Evolutionary conservation across 2,888 invertebrate genomes (phyloP), one percentile per base, ranked within the genome.

Genomic region (Agrochola lychnidis): DNA sequence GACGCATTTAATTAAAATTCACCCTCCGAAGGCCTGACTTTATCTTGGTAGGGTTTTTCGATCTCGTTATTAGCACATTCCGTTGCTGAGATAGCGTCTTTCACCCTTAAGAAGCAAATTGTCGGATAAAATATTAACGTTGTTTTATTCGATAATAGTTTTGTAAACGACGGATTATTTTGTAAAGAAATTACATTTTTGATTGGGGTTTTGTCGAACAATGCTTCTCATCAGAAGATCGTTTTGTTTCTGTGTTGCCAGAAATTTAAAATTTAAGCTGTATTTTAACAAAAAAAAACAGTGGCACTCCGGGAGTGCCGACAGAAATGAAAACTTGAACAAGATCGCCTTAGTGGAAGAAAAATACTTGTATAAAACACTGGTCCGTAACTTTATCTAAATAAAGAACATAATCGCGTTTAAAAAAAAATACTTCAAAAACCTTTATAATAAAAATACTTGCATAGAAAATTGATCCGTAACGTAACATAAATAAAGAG

Each of bases 1-100:
- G 93, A 93, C 93, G 94, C 94, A 94, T 96, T 96, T 96, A 96
- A 96, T 96, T 96, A 96, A 96, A 96, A 95, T 95, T 94, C 95
- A 94, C 95, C 96, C 96, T 93, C 92, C 90, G 82, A 83, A 89
- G 82, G 87, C 89, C 90, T 88, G 91, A 91, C 93, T 93, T 93
- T 94, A 93, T 94, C 94, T 93, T 92, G 88, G 90, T 91, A 89
- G 93, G 93, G 93, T 93, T 94, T 94, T 92, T 91, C 93, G 94
- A 93, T 92, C 94, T 93, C 92, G 94, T 95, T 96, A 96, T 96
- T 96, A 95, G 94, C 94, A 92, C 95, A 95, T 95, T 94, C 93
- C 91, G 81, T 84, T 82, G 82, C 82, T 79, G 87, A 83, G 86
- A 90, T 89, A 85, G 79, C 86, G 85, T 83, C 85, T 87, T 87